Percentiles rank a stretch among this genome's conserved stretches.
phyloP scores from a whole-genome alignment of 2,797 vertebrate species.

The Myripristis murdjan region DNA sequence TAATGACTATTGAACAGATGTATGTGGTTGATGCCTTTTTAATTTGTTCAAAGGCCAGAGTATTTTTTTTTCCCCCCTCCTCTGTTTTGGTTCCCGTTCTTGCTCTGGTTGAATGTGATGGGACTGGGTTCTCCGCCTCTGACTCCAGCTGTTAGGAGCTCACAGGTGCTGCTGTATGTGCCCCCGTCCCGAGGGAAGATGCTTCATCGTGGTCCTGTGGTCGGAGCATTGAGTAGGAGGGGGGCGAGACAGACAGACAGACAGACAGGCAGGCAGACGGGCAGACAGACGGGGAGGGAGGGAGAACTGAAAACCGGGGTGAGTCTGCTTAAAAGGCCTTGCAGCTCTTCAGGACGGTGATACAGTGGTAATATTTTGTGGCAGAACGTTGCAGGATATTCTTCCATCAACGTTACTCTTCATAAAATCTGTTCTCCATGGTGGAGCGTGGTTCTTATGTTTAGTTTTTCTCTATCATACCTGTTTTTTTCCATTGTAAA shows the following conservation, averaged over 20 bases:
- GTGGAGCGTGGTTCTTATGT: constrained; percentile 46
- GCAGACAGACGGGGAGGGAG: no score
- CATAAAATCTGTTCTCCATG: constrained; percentile 63
- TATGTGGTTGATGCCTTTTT: constrained; percentile 89
- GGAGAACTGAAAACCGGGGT: constrained; percentile 40
- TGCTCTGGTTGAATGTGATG: constrained; percentile 83
- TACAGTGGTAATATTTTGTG: constrained; percentile 63
- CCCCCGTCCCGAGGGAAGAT: constrained; percentile 75
- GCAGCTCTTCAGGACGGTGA: constrained; percentile 60
- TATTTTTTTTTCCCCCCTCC: constrained; percentile 67
- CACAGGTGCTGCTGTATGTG: constrained; percentile 86
- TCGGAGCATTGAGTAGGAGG: constrained; percentile 80
- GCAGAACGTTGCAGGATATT: constrained; percentile 65
- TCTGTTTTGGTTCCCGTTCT: constrained; percentile 80
- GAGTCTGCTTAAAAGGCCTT: constrained; percentile 64
- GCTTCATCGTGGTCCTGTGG: constrained; percentile 82
- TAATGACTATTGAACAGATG: constrained; percentile 84
- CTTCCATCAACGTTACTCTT: constrained; percentile 48
- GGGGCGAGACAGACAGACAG: not conserved
- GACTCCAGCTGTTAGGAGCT: constrained; percentile 84
- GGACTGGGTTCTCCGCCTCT: constrained; percentile 83
- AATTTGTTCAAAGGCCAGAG: constrained; percentile 83
- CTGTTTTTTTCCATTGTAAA: constrained; percentile 58
- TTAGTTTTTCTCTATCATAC: constrained; percentile 51
- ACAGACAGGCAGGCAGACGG: no score